Base-by-base conservation (phyloP, 2,113 vertebrate species). In the Calyptomena viridis region DNA sequence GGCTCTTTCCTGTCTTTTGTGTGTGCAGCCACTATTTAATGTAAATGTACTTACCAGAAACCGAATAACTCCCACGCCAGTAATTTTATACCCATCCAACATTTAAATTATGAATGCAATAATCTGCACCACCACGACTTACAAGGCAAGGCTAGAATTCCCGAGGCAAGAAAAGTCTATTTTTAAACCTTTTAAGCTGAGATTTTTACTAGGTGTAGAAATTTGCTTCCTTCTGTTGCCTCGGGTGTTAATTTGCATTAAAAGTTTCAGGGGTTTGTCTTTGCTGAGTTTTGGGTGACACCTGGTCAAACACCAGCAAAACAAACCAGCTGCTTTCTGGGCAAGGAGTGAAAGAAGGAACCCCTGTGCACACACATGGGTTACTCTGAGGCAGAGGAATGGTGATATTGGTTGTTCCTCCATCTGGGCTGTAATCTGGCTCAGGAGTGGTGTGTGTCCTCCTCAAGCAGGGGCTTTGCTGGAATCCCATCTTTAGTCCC, bases 81-180 rank as follows among this genome's bases (percentile, higher is more conserved):
- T 94, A 56, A 96, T 96, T 94, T 92, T 64, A 93, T 86, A 84
- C 86, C 91, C 87, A 90, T 89, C 90, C 93, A 93, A 14, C 64
- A 44, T 62, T 84, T 95, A 79, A 95, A 96, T 96, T 89, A 89
- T 94, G 89, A 93, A 86, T 72, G 83, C 72, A 89, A 92, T 91
- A 83, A 94, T 91, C 90, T 68, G 66, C 86, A 95, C 93, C 62
- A 75, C 76, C 56, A 27, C 5, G 3, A 74, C n/a, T 64, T 73
- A 78, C 58, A 84, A 78, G 64, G 67, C 79, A 64, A 40, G 47
- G 64, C 87, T 67, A 84, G 74, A 96, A 89, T 78, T 94, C 78
- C 88, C 6, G 0, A 94, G 77, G 91, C 77, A 59, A 87, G 47
- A 67, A 91, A 73, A 83, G n/a, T 11, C 77, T 96, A 92, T 92